Base-by-base conservation (phyloP, 2,797 vertebrate species). In the Esox lucius region DNA sequence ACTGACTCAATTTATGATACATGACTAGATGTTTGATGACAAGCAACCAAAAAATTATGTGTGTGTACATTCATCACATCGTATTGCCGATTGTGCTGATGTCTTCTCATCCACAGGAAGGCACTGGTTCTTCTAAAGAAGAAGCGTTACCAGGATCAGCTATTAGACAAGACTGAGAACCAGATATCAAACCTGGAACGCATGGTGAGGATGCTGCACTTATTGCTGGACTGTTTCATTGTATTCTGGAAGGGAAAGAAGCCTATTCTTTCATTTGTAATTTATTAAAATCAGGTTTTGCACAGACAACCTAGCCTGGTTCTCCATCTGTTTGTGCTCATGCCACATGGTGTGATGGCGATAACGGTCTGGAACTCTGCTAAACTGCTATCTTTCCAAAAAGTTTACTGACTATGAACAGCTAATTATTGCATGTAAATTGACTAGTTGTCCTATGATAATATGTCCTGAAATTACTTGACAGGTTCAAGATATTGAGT, bases 111-210 rank as follows among this genome's bases (percentile, higher is more conserved):
- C 78, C 83, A 0, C 90, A 98, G 97, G 65, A 97, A 96, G 80
- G 96, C 96, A 46, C 80, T 96, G 88, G 88, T 97, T 28, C 85
- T 98, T 79, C 94, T 98, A 0, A 98, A 95, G 94, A 98, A 98
- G 87, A 98, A 98, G 70, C 92, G 95, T 0, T 98, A 96, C 85
- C 95, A 95, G 84, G 96, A 98, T 85, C 96, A 96, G 73, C 93
- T 98, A 0, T 90, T 98, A 72, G 94, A 96, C 62, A 96, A 93
- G 86, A 96, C 96, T 0, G 96, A 98, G 75, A 95, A 89, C 86
- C 97, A 98, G 87, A 96, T 98, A 91, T 94, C 94, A 81, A 98
- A 98, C 88, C 82, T 99, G 61, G 97, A 98, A 85, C 84, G 77
- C 64, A 97, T 98, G 96, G 96, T 98, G 78, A 87, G 94, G 0